phyloP scores from a whole-genome alignment of 2,797 vertebrate species.

The Pygocentrus nattereri region DNA sequence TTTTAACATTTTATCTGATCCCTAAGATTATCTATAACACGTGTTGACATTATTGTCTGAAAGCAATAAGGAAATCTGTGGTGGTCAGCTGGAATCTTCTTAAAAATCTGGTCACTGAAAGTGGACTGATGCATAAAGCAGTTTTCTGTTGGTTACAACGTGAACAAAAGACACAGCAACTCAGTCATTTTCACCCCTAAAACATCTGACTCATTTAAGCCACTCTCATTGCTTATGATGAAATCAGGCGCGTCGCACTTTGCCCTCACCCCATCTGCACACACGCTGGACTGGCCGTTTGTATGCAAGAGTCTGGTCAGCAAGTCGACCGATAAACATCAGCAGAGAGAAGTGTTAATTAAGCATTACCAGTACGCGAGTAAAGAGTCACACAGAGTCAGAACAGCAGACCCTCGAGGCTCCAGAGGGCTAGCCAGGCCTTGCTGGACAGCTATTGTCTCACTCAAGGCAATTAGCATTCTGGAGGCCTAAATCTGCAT shows the following conservation, averaged over 20 bases:
- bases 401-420: conserved; percentile 38
- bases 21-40: too few relatives aligned
- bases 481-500: conserved; percentile 82
- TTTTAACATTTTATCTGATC: too few relatives aligned
- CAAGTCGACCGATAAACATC: conserved; percentile 46
- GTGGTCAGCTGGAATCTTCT: background rate
- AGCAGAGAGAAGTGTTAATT: conserved; percentile 55
- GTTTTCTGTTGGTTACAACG: too few relatives aligned
- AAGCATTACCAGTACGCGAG: conserved; percentile 57
- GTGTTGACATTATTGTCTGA: too few relatives aligned
- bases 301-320: conserved; percentile 71
- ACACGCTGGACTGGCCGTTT: conserved; percentile 27
- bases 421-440: conserved; percentile 63
- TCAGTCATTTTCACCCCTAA: background rate
- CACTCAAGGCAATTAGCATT: conserved; percentile 83
- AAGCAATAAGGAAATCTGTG: background rate
- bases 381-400: conserved; percentile 53
- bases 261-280: conserved; percentile 6
- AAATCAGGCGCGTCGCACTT: conserved; percentile 25
- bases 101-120: background rate
- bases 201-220: conserved; percentile 2
- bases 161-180: background rate
- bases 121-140: background rate
- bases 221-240: background rate
- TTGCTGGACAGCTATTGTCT: conserved; percentile 78